These are phyloP conservation scores for Leptopilina clavipes DNA, from an alignment of 1,140 invertebrate genomes.

Conservation along the genomic window DNA sequence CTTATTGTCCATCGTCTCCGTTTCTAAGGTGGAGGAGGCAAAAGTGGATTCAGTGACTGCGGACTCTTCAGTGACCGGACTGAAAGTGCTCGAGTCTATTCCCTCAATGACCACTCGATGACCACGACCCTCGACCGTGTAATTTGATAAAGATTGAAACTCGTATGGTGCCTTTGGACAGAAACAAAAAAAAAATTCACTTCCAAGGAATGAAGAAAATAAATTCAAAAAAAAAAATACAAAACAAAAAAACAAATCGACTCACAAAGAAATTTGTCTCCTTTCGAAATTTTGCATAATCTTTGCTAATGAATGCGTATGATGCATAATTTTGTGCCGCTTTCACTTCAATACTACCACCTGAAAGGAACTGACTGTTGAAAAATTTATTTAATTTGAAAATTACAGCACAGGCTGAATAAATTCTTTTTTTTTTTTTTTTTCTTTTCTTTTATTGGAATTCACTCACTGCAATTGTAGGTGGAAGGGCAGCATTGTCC, in stretches of 20 bases:
- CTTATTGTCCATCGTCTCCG: constrained; percentile 70
- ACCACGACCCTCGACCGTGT: constrained; percentile 64
- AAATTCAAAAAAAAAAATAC: neutral
- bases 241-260: too few species aligned
- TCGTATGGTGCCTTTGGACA: constrained; percentile 37
- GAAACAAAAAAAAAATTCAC: constrained; percentile 49
- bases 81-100: constrained; percentile 42
- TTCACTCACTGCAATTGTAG: constrained; percentile 84
- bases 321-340: constrained; percentile 75
- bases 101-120: constrained; percentile 65
- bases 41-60: constrained; percentile 56
- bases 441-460: neutral
- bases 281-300: constrained; percentile 76
- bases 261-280: constrained; percentile 71
- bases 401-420: neutral
- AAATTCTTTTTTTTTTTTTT: neutral
- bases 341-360: constrained; percentile 76
- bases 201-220: neutral
- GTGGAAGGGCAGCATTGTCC: constrained; percentile 90
- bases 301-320: constrained; percentile 76
- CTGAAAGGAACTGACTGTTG: constrained; percentile 57
- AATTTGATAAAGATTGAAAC: constrained; percentile 35
- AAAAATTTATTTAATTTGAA: neutral
- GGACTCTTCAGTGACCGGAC: constrained; percentile 42
- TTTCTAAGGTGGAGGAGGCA: constrained; percentile 58